Conservation (phyloP, 1,140 invertebrate species). For the Drosophila rufa region DNA sequence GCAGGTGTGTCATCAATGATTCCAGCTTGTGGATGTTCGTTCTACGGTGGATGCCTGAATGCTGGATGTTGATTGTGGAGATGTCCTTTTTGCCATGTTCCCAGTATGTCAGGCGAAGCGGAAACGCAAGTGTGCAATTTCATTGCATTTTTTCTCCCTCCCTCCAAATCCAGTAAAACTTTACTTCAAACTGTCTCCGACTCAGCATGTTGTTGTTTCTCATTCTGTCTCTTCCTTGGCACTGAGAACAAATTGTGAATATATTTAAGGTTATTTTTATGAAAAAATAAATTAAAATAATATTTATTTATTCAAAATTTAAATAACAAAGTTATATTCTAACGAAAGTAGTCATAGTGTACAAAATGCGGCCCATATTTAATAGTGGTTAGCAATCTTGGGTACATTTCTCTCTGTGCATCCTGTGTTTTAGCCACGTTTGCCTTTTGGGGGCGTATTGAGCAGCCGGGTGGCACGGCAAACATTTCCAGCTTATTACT, state of each 20-base stretch:
- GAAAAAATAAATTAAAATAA: background rate
- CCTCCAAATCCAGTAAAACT: conserved; percentile 58
- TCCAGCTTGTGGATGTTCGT: conserved; percentile 18
- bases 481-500: conserved; percentile 84
- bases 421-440: conserved; percentile 59
- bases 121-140: conserved; percentile 81
- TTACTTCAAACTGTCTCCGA: conserved; percentile 56
- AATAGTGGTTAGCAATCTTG: too few species aligned
- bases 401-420: background rate
- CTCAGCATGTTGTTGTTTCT: conserved; percentile 27
- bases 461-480: conserved; percentile 28
- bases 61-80: conserved; percentile 12
- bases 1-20: conserved; percentile 59
- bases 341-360: too few species aligned
- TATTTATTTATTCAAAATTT: too few species aligned
- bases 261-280: background rate
- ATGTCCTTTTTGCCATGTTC: conserved; percentile 33
- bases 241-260: background rate
- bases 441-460: conserved; percentile 41
- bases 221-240: conserved; percentile 11
- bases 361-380: too few species aligned
- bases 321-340: too few species aligned
- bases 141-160: conserved; percentile 66
- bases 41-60: conserved; percentile 11
- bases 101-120: conserved; percentile 60